Base-by-base conservation (phyloP, 2,113 vertebrate genomes). In the Microtus ochrogaster region DNA sequence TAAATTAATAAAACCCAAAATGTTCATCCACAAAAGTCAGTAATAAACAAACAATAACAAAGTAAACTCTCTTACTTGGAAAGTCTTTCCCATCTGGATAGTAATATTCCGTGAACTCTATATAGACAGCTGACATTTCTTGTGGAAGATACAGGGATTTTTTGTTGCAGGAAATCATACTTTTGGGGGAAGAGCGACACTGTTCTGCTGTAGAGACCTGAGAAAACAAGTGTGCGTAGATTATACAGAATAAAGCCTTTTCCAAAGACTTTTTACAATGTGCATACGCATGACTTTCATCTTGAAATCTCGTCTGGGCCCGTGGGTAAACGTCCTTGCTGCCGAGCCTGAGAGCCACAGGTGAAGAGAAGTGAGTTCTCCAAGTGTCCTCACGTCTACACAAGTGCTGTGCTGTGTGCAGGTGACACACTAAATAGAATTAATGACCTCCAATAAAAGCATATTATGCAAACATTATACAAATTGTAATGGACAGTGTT, bases 61-160 rank as follows among this genome's bases (percentile, higher is more conserved):
- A 90, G 92, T 7, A 93, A 55, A 96, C 7, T 2, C 1, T 68
- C 99, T 99, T 99, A 99, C 99, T 99, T 89, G 99, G 99, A 97
- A 99, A 99, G 97, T 99, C 99, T 96, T 99, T 99, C 97, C 99
- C 99, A 98, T 99, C 99, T 44, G 99, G 99, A 91, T 99, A 99
- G 98, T 99, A 99, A 98, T 99, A 99, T 97, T 99, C 99, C 66
- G 99, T 99, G 98, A 99, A 99, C 98, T 99, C 99, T 74, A 99
- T 98, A 86, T 99, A 99, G 98, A 99, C 98, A 96, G 99, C 99
- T 76, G 99, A 99, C 99, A 99, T 99, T 99, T 99, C 99, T 97
- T 99, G 98, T 21, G 99, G 99, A 97, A 99, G 99, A 98, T 99
- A 99, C 63, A 99, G 98, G 65, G 99, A 99, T 97, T 99, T 99